A percentile compares a stretch with the other conserved stretches of the same genome.
Conservation (phyloP, 2,113 vertebrate species). For the Brachypteracias leptosomus region DNA sequence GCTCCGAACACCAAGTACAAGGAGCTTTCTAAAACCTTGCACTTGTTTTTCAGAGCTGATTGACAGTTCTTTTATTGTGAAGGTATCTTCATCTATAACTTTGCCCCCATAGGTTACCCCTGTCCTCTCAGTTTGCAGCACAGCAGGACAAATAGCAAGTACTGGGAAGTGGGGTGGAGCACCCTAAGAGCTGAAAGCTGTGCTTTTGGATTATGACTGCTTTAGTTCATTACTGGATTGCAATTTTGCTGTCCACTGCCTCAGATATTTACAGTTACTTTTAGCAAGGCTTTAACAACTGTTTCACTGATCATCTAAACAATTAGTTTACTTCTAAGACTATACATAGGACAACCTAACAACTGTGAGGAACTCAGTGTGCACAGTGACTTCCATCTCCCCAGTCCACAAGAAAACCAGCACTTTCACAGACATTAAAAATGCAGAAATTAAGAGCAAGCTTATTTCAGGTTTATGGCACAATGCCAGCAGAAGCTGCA, state of each 20-base stretch:
- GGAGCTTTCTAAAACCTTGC: not conserved
- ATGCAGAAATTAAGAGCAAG: not conserved
- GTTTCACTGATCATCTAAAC: not conserved
- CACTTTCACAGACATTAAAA: not conserved
- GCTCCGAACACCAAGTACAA: not conserved
- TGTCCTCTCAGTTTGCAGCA: not conserved
- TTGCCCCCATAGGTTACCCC: accelerated
- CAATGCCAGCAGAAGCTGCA: not conserved
- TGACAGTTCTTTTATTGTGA: not conserved
- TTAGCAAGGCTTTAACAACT: not conserved
- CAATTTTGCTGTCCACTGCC: not conserved
- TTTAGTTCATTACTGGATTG: too few relatives aligned
- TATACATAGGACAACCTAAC: not conserved
- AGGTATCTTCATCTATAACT: not conserved
- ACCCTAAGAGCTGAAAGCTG: not conserved
- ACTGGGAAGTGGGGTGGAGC: too few relatives aligned
- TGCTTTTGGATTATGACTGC: not conserved
- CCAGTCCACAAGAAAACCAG: not conserved
- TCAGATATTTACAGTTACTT: not conserved
- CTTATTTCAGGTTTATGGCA: not conserved
- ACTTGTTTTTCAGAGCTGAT: not conserved
- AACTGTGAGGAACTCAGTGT: not conserved
- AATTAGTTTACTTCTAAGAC: not conserved
- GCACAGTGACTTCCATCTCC: not conserved
- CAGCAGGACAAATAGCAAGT: not conserved